Conservation (phyloP, 2,888 invertebrate genomes). For the Sylvicola cinctus region DNA sequence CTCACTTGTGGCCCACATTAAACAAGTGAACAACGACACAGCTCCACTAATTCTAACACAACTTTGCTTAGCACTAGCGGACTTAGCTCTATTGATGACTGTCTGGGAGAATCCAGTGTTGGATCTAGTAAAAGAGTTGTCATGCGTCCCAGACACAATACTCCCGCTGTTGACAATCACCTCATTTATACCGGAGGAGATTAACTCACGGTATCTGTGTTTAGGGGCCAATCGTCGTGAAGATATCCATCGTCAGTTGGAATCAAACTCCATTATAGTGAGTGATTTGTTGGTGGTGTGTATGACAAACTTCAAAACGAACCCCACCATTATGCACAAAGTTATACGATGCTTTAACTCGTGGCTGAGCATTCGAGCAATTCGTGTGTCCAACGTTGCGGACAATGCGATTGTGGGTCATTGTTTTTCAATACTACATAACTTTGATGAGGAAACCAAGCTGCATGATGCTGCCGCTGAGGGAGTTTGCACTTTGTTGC, state of each 20-base stretch:
- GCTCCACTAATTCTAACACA: conserved; percentile 75
- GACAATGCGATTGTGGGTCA: conserved; percentile 52
- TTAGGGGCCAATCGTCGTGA: conserved; percentile 81
- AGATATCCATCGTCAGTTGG: conserved; percentile 63
- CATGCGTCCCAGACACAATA: conserved; percentile 37
- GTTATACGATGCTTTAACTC: conserved; percentile 74
- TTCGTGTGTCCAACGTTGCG: conserved; percentile 51
- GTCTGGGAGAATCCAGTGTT: conserved; percentile 76
- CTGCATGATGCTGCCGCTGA: conserved; percentile 83
- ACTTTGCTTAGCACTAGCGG: conserved; percentile 80
- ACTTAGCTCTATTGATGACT: conserved; percentile 83
- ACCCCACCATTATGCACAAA: conserved; percentile 46
- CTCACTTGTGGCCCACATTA: conserved; percentile 74
- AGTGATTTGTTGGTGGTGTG: conserved; percentile 62
- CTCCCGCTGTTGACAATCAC: conserved; percentile 81
- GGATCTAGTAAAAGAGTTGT: conserved; percentile 63
- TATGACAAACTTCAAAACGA: conserved; percentile 39
- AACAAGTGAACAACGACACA: conserved; percentile 57
- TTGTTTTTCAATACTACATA: conserved; percentile 46
- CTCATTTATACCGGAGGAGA: conserved; percentile 90
- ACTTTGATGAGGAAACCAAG: conserved; percentile 34
- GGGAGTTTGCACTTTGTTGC: conserved; percentile 68
- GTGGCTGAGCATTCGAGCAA: conserved; percentile 72
- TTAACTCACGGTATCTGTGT: conserved; percentile 55
- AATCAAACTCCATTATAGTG: conserved; percentile 52